Base-by-base conservation (phyloP, 1,140 invertebrate species). In the Proales similis region DNA sequence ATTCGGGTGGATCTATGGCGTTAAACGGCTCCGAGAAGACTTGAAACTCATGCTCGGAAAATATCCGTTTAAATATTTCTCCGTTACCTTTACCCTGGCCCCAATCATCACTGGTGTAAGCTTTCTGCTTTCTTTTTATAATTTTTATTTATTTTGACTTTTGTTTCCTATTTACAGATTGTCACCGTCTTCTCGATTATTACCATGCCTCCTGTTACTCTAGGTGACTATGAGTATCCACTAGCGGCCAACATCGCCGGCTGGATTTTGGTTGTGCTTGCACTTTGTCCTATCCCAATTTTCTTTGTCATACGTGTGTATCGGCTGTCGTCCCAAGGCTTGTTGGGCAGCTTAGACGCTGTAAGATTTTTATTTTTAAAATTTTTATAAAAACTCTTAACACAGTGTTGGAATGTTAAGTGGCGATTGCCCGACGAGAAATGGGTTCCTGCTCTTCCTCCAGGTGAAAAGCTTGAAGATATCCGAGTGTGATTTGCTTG, bases 1-100 rank as follows among this genome's bases (percentile, higher is more conserved):
- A 0, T 83, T 89, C 27, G 82, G 83, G 7, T 88, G 85, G 85
- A 80, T 88, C 2, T 88, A 88, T 70, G 61, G 61, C 7, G 43
- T 48, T 12, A 22, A 12, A 2, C 27, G 33, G n/a, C 2, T 48
- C 12, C 38, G 30, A 48, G 29, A 14, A 14, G 43, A 63, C 42
- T 5, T 62, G 9, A 47, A 45, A 46, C 29, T 62, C 32, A 62
- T 62, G 57, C 17, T 62, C n/a, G 51, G 51, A 22, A 24, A 29
- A 29, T 2, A 57, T 11, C 14, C 32, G 12, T 42, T 29, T 36
- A 42, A 57, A 42, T 57, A 57, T 12, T 57, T 36, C 36, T 29
- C 45, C 19, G 51, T 42, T 2, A 42, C 36, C 24, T 57, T 57
- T 43, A 14, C 22, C 1, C 39, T 57, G 29, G 51, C 45, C 11